Evolutionary conservation across 2,797 vertebrate genomes (phyloP).

Genomic region (Bucorvus abyssinicus): DNA sequence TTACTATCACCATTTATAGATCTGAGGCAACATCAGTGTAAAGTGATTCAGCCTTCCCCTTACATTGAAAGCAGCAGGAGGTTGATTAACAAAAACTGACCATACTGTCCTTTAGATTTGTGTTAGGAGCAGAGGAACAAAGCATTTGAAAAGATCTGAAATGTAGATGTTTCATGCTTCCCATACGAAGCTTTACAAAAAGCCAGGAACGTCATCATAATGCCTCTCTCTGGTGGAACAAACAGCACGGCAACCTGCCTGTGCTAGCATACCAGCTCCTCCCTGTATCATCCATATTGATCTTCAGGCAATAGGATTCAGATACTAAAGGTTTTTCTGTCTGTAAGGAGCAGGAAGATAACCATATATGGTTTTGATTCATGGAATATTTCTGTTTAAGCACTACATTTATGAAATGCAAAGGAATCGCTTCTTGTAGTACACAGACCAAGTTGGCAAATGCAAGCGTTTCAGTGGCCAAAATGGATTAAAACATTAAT

Average conservation of each 20-base stretch:
- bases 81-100: background rate
- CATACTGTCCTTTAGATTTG: background rate
- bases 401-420: background rate
- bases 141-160: background rate
- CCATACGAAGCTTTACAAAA: background rate
- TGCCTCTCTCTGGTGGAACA: too few relatives aligned
- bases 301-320: background rate
- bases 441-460: accelerated
- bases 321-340: background rate
- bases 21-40: background rate
- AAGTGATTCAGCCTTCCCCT: background rate
- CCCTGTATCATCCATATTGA: background rate
- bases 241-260: accelerated
- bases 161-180: background rate
- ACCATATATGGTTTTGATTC: background rate
- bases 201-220: accelerated
- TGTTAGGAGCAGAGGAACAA: background rate
- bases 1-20: background rate
- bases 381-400: background rate
- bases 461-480: background rate
- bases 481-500: background rate
- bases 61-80: background rate
- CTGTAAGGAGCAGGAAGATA: background rate
- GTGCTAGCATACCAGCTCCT: accelerated
- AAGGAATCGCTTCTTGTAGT: background rate